These are phyloP conservation scores for Hippocampus mohnikei DNA, from an alignment of 2,113 vertebrate species.

Conservation along the genomic window DNA sequence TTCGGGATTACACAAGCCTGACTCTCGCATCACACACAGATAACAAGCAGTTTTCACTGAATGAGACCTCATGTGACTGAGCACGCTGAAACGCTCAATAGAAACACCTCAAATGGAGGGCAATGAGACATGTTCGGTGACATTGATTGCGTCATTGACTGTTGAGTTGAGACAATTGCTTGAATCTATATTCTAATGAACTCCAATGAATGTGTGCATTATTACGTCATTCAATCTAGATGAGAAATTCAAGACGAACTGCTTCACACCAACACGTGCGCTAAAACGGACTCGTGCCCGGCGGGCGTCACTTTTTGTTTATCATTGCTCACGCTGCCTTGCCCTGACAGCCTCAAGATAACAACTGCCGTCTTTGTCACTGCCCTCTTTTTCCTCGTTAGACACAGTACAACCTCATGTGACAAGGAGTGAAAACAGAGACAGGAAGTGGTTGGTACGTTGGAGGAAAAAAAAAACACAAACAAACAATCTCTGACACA, in stretches of 20 bases:
- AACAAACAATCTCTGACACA: not conserved
- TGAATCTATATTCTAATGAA: conserved; percentile 12
- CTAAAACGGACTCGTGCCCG: not conserved
- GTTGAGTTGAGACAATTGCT: conserved; percentile 5
- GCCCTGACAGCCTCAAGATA: conserved; percentile 10
- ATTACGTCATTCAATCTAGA: not conserved
- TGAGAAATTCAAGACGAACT: not conserved
- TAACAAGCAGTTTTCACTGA: not conserved
- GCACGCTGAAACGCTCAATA: not conserved
- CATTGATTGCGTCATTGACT: conserved; percentile 23
- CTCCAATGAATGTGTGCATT: not conserved
- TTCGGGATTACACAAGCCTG: not conserved
- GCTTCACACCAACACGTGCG: not conserved
- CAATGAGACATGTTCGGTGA: not conserved
- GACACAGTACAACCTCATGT: not conserved
- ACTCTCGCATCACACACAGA: not conserved
- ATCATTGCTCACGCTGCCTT: not conserved
- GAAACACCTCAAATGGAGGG: conserved; percentile 1
- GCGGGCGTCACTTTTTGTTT: not conserved
- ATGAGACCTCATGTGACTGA: conserved; percentile 6
- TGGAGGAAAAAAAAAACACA: not conserved
- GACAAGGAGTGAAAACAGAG: not conserved
- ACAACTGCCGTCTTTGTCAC: not conserved
- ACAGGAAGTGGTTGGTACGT: conserved; percentile 15
- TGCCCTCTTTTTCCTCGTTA: not conserved